Conservation (phyloP, 1,140 invertebrate genomes). For the Geopemphigus sp. region DNA sequence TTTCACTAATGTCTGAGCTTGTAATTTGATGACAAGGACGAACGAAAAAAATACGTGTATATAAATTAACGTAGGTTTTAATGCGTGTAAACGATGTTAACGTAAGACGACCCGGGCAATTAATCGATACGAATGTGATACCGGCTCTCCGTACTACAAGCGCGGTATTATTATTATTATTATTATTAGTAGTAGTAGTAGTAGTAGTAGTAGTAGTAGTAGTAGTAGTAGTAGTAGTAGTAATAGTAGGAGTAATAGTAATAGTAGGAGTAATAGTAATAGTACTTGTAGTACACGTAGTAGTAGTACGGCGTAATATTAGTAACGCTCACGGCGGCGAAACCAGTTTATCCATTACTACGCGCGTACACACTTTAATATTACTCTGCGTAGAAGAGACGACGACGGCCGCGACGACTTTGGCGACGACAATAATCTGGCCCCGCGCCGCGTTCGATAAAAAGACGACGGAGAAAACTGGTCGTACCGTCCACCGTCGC, state of each 20-base stretch:
- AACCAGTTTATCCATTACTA: conserved; percentile 42
- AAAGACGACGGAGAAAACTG: conserved; percentile 1
- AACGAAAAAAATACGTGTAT: not conserved
- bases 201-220: not conserved
- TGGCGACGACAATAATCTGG: not conserved
- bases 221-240: not conserved
- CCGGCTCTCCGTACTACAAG: not conserved
- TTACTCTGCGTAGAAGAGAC: not conserved
- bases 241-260: too few species aligned
- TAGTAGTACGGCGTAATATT: not conserved
- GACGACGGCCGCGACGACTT: not conserved
- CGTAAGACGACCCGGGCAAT: conserved; percentile 26
- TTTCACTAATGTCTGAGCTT: conserved; percentile 9
- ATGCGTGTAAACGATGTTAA: conserved; percentile 36
- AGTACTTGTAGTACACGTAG: too few species aligned
- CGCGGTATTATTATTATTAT: too few species aligned
- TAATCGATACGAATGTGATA: conserved; percentile 42
- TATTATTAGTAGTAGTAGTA: too few species aligned
- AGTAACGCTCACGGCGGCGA: conserved; percentile 13
- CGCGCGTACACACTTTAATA: not conserved
- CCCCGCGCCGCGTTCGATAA: not conserved
- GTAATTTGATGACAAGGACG: conserved; percentile 20
- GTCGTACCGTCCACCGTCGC: not conserved
- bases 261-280: too few species aligned
- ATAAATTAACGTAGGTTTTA: conserved; percentile 38